Percentiles rank a stretch among this genome's conserved stretches.
Conservation (phyloP, 2,797 vertebrate genomes). For the Lithobates sylvaticus region DNA sequence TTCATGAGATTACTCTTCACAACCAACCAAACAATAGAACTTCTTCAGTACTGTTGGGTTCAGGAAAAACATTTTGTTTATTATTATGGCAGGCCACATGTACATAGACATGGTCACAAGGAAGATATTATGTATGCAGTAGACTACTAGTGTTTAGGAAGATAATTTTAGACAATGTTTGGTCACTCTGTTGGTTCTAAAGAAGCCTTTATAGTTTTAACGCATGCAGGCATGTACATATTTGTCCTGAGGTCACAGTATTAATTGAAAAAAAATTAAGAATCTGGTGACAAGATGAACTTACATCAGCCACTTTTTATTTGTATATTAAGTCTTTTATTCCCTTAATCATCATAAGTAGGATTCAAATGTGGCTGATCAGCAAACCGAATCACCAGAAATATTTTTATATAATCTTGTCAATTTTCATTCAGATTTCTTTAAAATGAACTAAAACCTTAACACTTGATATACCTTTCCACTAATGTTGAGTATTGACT, state of each 20-base stretch:
- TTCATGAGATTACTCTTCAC: constrained; percentile 41
- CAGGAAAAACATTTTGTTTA: constrained; percentile 75
- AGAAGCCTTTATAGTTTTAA: constrained; percentile 98
- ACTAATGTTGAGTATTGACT: constrained; percentile 85
- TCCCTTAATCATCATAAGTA: constrained; percentile 73
- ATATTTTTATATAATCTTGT: constrained; percentile 86
- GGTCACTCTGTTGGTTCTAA: constrained; percentile 98
- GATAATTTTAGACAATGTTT: constrained; percentile 92
- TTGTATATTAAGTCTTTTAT: constrained; percentile 81
- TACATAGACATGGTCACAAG: constrained; percentile 95
- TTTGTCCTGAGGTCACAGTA: constrained; percentile 99
- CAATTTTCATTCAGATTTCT: constrained; percentile 82
- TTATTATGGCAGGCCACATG: constrained; percentile 84
- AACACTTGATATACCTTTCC: constrained; percentile 81
- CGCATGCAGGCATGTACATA: constrained; percentile 99
- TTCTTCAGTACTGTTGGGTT: constrained; percentile 78
- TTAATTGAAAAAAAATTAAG: constrained; percentile 98
- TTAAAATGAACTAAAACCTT: constrained; percentile 78
- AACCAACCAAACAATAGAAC: constrained; percentile 74
- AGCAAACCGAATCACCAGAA: constrained; percentile 79
- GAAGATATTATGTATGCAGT: constrained; percentile 99
- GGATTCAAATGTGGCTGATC: constrained; percentile 78
- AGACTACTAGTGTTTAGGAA: constrained; percentile 91
- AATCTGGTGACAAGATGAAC: constrained; percentile 84
- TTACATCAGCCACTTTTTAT: constrained; percentile 78